phyloP scores from a whole-genome alignment of 2,888 invertebrate species.

The Blastobasis adustella region DNA sequence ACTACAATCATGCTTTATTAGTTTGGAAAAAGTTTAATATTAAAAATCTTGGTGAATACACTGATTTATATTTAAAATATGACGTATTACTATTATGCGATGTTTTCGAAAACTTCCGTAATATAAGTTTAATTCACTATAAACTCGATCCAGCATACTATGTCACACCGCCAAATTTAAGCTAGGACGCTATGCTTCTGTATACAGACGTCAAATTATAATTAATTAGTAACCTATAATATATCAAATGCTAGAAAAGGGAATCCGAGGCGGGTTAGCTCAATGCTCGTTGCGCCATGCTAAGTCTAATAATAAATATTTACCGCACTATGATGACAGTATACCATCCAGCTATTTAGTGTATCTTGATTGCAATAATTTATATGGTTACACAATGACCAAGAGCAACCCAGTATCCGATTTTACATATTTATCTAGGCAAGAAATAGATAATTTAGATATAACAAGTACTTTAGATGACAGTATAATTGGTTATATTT shows the following conservation, averaged over 20 bases:
- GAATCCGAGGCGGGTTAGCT: constrained; percentile 18
- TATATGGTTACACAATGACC: too few relatives aligned
- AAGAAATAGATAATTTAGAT: too few relatives aligned
- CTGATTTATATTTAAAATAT: constrained; percentile 27
- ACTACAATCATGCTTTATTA: constrained; percentile 20
- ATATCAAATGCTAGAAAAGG: constrained; percentile 14
- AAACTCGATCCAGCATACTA: constrained; percentile 18
- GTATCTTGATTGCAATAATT: too few relatives aligned
- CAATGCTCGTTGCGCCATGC: constrained; percentile 22
- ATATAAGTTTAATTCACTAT: constrained; percentile 22
- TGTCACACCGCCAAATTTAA: constrained; percentile 20
- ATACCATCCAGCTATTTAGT: too few relatives aligned
- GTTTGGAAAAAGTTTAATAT: constrained; percentile 25
- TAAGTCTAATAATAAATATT: too few relatives aligned
- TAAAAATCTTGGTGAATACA: constrained; percentile 23
- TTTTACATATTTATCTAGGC: too few relatives aligned
- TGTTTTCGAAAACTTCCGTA: constrained; percentile 33
- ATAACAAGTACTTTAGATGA: constrained; percentile 10
- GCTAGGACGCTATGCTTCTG: constrained; percentile 23
- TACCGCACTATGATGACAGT: too few relatives aligned
- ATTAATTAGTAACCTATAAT: constrained; percentile 15
- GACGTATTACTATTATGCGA: constrained; percentile 29
- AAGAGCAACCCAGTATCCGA: too few relatives aligned
- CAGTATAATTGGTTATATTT: constrained; percentile 14
- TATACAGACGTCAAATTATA: constrained; percentile 14